These are phyloP conservation scores for Syngnathoides biaculeatus DNA, from an alignment of 2,113 vertebrate species.

Conservation along the genomic window DNA sequence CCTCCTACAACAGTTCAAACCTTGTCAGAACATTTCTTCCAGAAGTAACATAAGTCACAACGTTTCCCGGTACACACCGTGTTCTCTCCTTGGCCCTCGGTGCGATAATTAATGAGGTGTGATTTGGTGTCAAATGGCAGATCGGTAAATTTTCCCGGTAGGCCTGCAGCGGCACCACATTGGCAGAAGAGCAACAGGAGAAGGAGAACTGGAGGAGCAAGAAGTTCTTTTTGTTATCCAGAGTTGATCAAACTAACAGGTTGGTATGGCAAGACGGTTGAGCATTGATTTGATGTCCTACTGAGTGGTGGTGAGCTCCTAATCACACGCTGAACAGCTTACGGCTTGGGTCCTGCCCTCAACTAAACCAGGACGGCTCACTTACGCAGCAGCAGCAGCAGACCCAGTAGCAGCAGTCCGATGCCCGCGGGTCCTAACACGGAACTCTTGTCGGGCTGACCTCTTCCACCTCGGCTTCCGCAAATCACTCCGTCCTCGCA, in stretches of 20 bases:
- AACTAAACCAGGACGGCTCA: slow-evolving; percentile 20
- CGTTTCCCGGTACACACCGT: slow-evolving; percentile 66
- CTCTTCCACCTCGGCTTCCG: rapidly evolving
- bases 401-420: slow-evolving; percentile 77
- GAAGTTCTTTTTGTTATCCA: not conserved
- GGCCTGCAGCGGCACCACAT: slow-evolving; percentile 49
- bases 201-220: slow-evolving; percentile 73
- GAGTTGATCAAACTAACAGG: no score
- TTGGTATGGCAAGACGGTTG: no score
- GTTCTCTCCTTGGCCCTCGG: slow-evolving; percentile 84
- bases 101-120: slow-evolving; percentile 79
- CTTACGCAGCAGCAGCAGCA: slow-evolving; percentile 81
- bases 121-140: slow-evolving; percentile 76
- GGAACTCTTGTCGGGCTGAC: slow-evolving; percentile 1
- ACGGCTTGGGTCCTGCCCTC: not conserved
- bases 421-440: slow-evolving; percentile 74
- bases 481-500: slow-evolving; percentile 54
- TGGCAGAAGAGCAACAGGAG: slow-evolving; percentile 76
- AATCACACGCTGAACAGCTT: no score
- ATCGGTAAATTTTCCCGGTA: slow-evolving; percentile 59
- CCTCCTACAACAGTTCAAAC: slow-evolving; percentile 39
- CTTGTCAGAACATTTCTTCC: slow-evolving; percentile 10
- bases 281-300: no score
- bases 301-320: no score
- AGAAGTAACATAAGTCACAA: not conserved